Percentiles rank a stretch among this genome's conserved stretches.
phyloP scores from a whole-genome alignment of 1,140 invertebrate genomes.

The Reticulitermes speratus region DNA sequence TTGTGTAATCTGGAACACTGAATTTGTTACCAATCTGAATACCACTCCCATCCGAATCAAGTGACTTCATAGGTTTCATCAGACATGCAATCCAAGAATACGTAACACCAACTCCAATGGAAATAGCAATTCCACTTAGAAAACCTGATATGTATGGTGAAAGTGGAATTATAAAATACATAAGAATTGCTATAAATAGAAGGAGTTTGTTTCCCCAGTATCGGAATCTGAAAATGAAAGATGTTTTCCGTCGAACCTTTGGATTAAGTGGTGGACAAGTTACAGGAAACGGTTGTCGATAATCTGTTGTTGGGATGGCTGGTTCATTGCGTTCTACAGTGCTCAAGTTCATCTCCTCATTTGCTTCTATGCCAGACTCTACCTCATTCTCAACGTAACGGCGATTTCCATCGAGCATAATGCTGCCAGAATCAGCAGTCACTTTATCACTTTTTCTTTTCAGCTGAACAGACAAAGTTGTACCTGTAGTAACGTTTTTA shows the following conservation, averaged over 20 bases:
- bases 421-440: neutral
- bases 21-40: conserved; percentile 21
- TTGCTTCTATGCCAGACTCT: conserved; percentile 56
- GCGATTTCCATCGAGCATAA: neutral
- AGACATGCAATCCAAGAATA: conserved; percentile 40
- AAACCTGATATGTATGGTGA: conserved; percentile 45
- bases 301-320: conserved; percentile 26
- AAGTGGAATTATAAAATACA: conserved; percentile 41
- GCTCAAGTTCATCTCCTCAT: conserved; percentile 43
- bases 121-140: conserved; percentile 35
- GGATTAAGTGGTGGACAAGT: neutral
- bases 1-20: conserved; percentile 41
- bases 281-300: neutral
- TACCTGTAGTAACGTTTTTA: neutral
- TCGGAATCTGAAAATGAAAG: neutral
- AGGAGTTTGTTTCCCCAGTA: neutral
- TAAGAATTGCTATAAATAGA: conserved; percentile 13
- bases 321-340: neutral
- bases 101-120: conserved; percentile 32
- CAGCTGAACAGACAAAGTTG: neutral
- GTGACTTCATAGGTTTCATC: conserved; percentile 20
- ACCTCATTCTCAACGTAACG: conserved; percentile 46
- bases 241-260: neutral
- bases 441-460: neutral
- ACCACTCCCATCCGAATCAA: neutral